Conservation (phyloP, 2,113 vertebrate species). For the Oncorhynchus mykiss region DNA sequence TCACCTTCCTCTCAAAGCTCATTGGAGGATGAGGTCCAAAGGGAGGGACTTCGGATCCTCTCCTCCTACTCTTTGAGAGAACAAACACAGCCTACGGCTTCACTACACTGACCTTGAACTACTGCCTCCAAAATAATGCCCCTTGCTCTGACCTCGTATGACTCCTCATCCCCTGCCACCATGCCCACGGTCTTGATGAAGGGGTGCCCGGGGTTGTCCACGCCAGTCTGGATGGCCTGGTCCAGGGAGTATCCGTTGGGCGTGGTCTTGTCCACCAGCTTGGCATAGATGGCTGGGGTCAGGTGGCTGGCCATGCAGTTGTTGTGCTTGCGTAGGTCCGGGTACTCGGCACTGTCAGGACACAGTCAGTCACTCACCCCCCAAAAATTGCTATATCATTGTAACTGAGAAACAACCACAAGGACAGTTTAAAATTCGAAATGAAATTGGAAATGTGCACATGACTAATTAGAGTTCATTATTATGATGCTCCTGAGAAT, state of each 20-base stretch:
- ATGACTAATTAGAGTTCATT: no score
- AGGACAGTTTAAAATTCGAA: no score
- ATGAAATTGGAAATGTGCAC: no score
- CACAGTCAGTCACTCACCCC: conserved; percentile 1
- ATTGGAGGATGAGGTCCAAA: no score
- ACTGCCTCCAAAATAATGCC: background rate
- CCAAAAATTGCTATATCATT: background rate
- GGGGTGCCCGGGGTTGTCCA: conserved; percentile 97
- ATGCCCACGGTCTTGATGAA: conserved; percentile 87
- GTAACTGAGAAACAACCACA: no score
- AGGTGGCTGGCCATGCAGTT: conserved; percentile 97
- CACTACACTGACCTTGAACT: background rate
- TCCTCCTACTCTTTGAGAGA: no score
- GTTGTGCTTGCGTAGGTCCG: conserved; percentile 96
- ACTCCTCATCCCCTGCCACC: conserved; percentile 96
- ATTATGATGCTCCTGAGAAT: no score
- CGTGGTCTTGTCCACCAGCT: conserved; percentile 87
- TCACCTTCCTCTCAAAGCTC: no score
- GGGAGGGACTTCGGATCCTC: no score
- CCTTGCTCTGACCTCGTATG: conserved; percentile 84
- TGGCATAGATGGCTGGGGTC: conserved; percentile 88
- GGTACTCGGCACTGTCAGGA: conserved; percentile 87
- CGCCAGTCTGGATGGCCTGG: conserved; percentile 95
- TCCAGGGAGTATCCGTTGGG: conserved; percentile 92
- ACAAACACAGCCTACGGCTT: background rate